A percentile compares a stretch with the other conserved stretches of the same genome.
These are phyloP conservation scores for Acleris literana DNA, from an alignment of 2,888 invertebrate species.

Conservation along the genomic window DNA sequence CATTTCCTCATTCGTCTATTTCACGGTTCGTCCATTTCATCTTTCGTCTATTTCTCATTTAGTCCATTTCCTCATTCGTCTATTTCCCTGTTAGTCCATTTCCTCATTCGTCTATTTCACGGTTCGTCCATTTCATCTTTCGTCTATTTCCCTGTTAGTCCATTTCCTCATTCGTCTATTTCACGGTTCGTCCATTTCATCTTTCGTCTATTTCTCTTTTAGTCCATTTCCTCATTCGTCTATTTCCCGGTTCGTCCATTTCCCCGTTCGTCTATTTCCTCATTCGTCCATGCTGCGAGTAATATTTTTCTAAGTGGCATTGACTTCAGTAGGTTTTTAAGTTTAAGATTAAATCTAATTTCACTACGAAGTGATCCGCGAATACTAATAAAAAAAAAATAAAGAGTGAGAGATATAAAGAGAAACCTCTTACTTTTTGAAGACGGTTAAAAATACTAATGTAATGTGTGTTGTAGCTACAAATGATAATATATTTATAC, in stretches of 20 bases:
- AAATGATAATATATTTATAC: no score
- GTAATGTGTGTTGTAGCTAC: no score
- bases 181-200: slow-evolving; percentile 9
- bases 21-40: no score
- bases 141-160: no score
- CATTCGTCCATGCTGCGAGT: not conserved
- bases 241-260: slow-evolving; percentile 2
- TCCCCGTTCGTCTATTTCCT: not conserved
- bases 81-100: no score
- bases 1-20: slow-evolving; percentile 4
- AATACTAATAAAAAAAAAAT: not conserved
- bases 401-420: not conserved
- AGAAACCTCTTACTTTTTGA: not conserved
- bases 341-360: not conserved
- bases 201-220: slow-evolving; percentile 11
- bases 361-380: not conserved
- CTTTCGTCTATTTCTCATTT: not conserved
- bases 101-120: no score
- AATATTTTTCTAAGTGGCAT: not conserved
- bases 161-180: not conserved
- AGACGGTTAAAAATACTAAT: not conserved
- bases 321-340: not conserved
- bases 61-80: no score
- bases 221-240: not conserved
- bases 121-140: no score